Conservation (phyloP, 2,888 invertebrate genomes). For the Stenolophus ochropezus region DNA sequence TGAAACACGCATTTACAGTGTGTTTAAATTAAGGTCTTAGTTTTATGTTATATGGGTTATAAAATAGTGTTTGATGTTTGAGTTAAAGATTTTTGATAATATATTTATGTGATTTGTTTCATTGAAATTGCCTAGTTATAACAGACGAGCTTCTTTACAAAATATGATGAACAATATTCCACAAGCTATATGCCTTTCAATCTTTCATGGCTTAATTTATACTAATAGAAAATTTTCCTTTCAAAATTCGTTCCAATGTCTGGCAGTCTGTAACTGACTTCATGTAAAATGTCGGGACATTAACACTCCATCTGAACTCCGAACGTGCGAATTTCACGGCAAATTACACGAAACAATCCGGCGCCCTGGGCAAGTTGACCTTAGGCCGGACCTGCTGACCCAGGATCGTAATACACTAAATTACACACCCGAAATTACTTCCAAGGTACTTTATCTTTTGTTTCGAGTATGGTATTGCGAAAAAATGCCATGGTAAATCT, state of each 20-base stretch:
- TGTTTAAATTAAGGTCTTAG: no score
- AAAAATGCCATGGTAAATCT: no score
- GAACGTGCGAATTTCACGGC: constrained; percentile 25
- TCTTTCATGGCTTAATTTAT: no score
- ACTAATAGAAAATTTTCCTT: not conserved
- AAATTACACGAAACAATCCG: constrained; percentile 18
- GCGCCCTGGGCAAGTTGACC: constrained; percentile 29
- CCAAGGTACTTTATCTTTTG: not conserved
- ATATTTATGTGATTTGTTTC: no score
- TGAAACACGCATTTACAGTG: no score
- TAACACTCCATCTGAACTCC: constrained; percentile 1
- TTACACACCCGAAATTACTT: not conserved
- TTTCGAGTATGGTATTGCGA: not conserved
- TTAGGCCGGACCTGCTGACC: constrained; percentile 43
- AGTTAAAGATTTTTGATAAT: no score
- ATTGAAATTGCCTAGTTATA: no score
- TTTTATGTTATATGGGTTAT: no score
- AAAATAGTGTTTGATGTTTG: no score
- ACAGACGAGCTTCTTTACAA: no score
- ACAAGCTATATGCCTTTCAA: no score
- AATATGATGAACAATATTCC: no score
- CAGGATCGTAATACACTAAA: not conserved
- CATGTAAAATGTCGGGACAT: not conserved
- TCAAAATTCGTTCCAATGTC: not conserved
- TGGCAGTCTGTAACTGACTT: not conserved